Conservation (phyloP, 2,888 invertebrate species). For the Drosophila paramelanica region DNA sequence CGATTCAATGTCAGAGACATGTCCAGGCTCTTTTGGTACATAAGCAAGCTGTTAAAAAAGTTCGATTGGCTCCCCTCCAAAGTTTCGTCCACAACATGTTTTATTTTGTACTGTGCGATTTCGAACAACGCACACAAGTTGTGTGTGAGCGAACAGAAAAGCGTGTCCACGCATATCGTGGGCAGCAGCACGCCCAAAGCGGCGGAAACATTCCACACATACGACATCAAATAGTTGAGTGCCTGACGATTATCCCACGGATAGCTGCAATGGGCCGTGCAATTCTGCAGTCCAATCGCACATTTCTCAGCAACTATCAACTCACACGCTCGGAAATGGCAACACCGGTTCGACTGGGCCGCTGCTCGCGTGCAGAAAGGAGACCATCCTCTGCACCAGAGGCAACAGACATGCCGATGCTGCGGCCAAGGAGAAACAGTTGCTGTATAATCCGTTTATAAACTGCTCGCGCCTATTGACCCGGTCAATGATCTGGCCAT, state of each 20-base stretch:
- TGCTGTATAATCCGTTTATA: constrained; percentile 28
- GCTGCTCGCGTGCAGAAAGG: background rate
- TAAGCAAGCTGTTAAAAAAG: constrained; percentile 4
- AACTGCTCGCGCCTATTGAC: constrained; percentile 33
- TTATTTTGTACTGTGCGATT: constrained; percentile 39
- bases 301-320: background rate
- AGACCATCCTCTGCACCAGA: constrained; percentile 6
- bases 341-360: constrained; percentile 9
- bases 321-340: constrained; percentile 47
- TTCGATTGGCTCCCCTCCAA: constrained; percentile 2
- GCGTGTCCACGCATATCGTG: constrained; percentile 43
- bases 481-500: constrained; percentile 9
- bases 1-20: constrained; percentile 29
- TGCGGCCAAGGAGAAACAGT: constrained; percentile 17
- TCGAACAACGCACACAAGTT: constrained; percentile 44
- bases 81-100: constrained; percentile 12
- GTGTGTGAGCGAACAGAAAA: constrained; percentile 31
- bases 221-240: constrained; percentile 38
- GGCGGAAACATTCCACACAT: constrained; percentile 51
- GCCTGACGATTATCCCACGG: constrained; percentile 37
- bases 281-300: background rate
- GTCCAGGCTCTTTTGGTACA: constrained; percentile 19
- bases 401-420: constrained; percentile 28
- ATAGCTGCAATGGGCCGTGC: constrained; percentile 35
- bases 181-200: constrained; percentile 27